Evolutionary conservation across 2,888 invertebrate genomes (phyloP), one percentile per base, ranked within the genome.

Genomic region (Plebejus melissa): DNA sequence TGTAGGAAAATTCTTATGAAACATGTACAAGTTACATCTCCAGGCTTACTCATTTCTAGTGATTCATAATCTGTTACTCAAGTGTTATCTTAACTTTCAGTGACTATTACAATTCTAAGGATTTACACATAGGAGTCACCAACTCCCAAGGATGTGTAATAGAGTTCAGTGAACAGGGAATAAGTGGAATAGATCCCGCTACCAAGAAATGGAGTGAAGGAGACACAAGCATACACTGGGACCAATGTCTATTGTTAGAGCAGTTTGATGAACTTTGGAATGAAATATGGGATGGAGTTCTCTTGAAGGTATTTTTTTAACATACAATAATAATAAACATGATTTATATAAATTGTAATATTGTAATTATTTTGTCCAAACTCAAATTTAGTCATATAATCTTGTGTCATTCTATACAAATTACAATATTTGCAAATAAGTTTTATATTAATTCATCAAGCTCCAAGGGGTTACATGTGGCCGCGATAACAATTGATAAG

Each of bases 51-150:
- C 72, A 72, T 46, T 46, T 46, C 28, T 32, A 72, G 50, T 54
- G 50, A 28, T 16, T 72, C 72, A 72, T 72, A 46, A 13, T 72
- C 6, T 7, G 11, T n/a, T 46, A 22, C 28, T 72, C 28, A 41
- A 4, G 5, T 54, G 50, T 32, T 75, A 32, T 54, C 50, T 46
- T 22, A 65, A 69, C 28, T 94, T 94, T 71, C 92, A 97, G 97
- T 88, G 96, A 97, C 89, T 98, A 97, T 88, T 95, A 95, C 86
- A 96, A 97, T 87, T 95, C 96, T 72, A 96, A 96, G 87, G 97
- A 98, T 91, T 95, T 98, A 79, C 98, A 98, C 89, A 98, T 98
- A 87, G 98, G 98, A 76, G 95, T 98, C 79, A 98, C 98, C 76
- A 96, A 97, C 84, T 97, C 98, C 9, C 93, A 93, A 77, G 97